Evolutionary conservation across 2,888 invertebrate species (phyloP), one percentile per base, ranked within the genome.

Genomic region (Cryptus viduatorius): DNA sequence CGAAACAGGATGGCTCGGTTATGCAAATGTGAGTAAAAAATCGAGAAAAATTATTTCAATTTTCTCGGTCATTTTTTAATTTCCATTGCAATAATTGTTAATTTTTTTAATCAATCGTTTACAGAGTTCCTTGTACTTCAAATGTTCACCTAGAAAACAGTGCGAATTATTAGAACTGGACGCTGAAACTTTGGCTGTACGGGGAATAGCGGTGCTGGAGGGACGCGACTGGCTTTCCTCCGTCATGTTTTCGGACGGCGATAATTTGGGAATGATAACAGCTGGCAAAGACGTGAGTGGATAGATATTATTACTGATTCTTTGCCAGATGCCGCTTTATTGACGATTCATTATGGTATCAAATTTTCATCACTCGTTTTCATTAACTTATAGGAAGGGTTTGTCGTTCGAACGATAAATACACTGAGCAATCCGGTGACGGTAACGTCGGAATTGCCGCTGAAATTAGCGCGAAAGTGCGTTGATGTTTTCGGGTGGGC

Each of bases 1-100:
- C 86, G 98, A 98, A 91, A 95, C 95, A 68, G 98, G 98, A 69
- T 98, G 97, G 97, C 94, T 98, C 86, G 98, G 98, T 29, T 97
- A 96, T 94, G 98, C 98, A 92, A 96, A 96, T 94, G 98, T 98
- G 94, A 94, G 95, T 94, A 29, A 10, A 56, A 53, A 69, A 46
- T 48, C 14, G 10, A 31, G 12, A 4, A 69, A 14, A 79, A 14
- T 65, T 48, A 68, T 42, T 24, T 46, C 44, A 19, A 50, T 79
- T 77, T 46, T 19, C 12, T 59, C 73, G 10, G n/a, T n/a, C n/a
- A n/a, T n/a, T n/a, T 48, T 12, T 19, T 65, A 81, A 78, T 78
- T 56, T 80, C 84, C 24, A 24, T 24, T 24, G 24, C 24, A 24
- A 24, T 24, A 24, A 24, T 24, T 24, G 24, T 24, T 24, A 3